Base-by-base conservation (phyloP, 2,113 vertebrate species). In the Microtus richardsoni region DNA sequence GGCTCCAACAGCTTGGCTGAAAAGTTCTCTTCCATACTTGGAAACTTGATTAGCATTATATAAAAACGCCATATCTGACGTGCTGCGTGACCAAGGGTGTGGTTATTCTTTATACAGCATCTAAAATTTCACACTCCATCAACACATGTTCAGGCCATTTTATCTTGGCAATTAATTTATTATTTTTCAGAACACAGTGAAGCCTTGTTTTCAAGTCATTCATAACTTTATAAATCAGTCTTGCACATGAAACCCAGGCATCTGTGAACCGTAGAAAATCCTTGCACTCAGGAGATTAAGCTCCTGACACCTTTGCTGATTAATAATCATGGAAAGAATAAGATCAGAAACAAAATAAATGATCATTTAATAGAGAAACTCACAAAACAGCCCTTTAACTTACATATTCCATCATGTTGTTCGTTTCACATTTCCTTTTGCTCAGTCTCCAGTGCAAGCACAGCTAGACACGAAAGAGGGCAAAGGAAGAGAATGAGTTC, bases 271-370 rank as follows among this genome's bases (percentile, higher is more conserved):
- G 98, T 99, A 99, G 99, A 99, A 99, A 99, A 99, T 99, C 98
- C 98, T 97, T 98, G 98, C 98, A 98, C 98, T 99, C 99, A 99
- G 99, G 99, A 99, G 99, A 99, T 99, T 99, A 99, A 99, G 98
- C 98, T 98, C 98, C 98, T 99, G 99, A 99, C 99, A 99, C 99
- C 98, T 99, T 99, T 99, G 98, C 99, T 99, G 99, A 99, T 99
- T 99, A 99, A 99, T 99, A 99, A 99, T 99, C 99, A 98, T 95
- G 98, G 78, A 99, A 99, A 99, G 99, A 99, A 99, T 99, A 99
- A 99, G 99, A 99, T 99, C 99, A 99, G 99, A 99, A 99, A 99
- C 99, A 99, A 99, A 99, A 99, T 99, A 99, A 99, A 99, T 99
- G 99, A 99, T 99, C 99, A 99, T 99, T 99, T 99, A 99, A 99